Conservation (phyloP, 1,140 invertebrate genomes). For the Metaphire vulgaris region DNA sequence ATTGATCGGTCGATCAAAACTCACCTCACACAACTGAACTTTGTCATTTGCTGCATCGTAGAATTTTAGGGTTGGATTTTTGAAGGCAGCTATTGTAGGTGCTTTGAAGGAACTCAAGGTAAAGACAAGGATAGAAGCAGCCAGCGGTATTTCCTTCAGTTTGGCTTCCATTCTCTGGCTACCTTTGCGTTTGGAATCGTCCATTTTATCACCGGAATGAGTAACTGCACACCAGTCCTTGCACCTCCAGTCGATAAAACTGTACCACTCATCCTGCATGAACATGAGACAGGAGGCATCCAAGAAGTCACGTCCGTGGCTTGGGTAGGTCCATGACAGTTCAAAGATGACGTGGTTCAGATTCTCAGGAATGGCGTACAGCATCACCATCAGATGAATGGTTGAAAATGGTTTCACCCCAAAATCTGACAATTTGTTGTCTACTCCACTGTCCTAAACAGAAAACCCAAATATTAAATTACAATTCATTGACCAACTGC, state of each 20-base stretch:
- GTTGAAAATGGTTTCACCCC: background rate
- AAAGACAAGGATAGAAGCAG: background rate
- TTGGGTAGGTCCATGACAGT: background rate
- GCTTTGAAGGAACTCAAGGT: background rate
- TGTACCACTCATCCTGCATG: background rate
- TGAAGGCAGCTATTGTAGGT: background rate
- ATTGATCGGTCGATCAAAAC: background rate
- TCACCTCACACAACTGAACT: background rate
- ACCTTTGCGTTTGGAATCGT: background rate
- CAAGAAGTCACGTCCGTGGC: background rate
- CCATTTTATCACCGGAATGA: background rate
- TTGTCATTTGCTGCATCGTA: background rate
- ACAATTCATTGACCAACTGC: too few relatives aligned
- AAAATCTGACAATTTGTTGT: background rate
- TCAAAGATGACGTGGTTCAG: slow-evolving; percentile 2
- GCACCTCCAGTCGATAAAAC: background rate
- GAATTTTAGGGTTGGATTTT: background rate
- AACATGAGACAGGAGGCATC: background rate
- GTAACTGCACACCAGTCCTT: background rate
- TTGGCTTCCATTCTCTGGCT: background rate
- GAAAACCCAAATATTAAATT: too few relatives aligned
- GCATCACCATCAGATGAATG: background rate
- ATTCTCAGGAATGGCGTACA: background rate
- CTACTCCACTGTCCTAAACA: too few relatives aligned
- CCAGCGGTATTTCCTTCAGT: background rate